A percentile compares a stretch with the other conserved stretches of the same genome.
phyloP scores from a whole-genome alignment of 1,140 invertebrate species.

The Drosophila nikananu region DNA sequence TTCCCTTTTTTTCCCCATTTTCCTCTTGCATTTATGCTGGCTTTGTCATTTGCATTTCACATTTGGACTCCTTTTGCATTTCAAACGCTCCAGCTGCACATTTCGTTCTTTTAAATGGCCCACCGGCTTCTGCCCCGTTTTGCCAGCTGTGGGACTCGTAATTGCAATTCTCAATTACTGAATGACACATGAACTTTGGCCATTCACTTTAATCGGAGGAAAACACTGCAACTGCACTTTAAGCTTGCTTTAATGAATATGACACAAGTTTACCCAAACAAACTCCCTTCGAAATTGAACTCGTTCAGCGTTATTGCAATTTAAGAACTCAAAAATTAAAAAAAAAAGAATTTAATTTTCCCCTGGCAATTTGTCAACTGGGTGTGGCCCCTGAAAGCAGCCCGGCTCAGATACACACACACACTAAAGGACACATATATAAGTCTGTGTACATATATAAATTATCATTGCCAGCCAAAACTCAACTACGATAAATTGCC shows the following conservation, averaged over 20 bases:
- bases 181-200: constrained; percentile 16
- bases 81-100: constrained; percentile 61
- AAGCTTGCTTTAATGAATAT: constrained; percentile 12
- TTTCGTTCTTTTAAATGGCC: constrained; percentile 55
- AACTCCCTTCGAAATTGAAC: constrained; percentile 6
- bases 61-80: constrained; percentile 64
- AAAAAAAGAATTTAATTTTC: constrained; percentile 41
- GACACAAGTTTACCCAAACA: constrained; percentile 7
- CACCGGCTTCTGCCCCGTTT: constrained; percentile 56
- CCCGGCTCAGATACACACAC: constrained; percentile 26
- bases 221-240: constrained; percentile 5
- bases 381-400: constrained; percentile 48
- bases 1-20: not conserved
- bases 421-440: constrained; percentile 9
- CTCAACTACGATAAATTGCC: constrained; percentile 79
- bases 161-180: constrained; percentile 54
- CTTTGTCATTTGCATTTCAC: constrained; percentile 77
- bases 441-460: constrained; percentile 48
- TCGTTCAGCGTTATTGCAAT: constrained; percentile 32
- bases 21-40: constrained; percentile 28
- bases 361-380: constrained; percentile 77
- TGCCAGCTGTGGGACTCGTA: constrained; percentile 60
- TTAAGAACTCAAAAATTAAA: constrained; percentile 37
- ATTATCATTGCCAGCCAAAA: constrained; percentile 79
- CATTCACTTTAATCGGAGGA: constrained; percentile 20